A percentile compares a stretch with the other conserved stretches of the same genome.
phyloP scores from a whole-genome alignment of 2,797 vertebrate genomes.

The Silurus lanzhouensis region DNA sequence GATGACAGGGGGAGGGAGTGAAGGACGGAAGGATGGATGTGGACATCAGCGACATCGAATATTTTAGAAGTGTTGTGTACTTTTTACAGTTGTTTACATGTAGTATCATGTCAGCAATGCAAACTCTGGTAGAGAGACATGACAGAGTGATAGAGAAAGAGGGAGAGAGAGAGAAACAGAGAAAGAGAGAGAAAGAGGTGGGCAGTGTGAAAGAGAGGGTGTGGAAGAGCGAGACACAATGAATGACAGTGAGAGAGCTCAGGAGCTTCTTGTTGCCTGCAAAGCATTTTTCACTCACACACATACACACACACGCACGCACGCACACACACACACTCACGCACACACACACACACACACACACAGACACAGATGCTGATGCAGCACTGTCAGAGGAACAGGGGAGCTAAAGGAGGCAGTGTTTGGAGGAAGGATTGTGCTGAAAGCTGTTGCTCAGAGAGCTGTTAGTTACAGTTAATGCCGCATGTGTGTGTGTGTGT shows the following conservation, averaged over 20 bases:
- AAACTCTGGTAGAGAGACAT: neutral
- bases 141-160: neutral
- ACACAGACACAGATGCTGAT: slow-evolving; percentile 35
- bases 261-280: slow-evolving; percentile 22
- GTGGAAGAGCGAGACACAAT: slow-evolving; percentile 30
- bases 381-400: slow-evolving; percentile 43
- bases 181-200: slow-evolving; percentile 20
- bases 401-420: slow-evolving; percentile 12
- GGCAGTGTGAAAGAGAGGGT: slow-evolving; percentile 23
- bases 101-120: neutral
- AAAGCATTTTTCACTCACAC: slow-evolving; percentile 13
- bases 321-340: too few species aligned
- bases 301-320: too few species aligned
- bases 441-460: slow-evolving; percentile 42
- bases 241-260: slow-evolving; percentile 32
- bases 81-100: neutral
- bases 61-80: neutral
- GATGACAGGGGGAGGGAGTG: slow-evolving; percentile 7
- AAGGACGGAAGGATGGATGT: neutral
- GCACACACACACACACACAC: neutral
- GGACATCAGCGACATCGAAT: neutral
- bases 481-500: neutral
- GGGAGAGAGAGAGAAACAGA: neutral
- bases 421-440: slow-evolving; percentile 18
- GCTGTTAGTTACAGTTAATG: neutral